These are phyloP conservation scores for Catostylus mosaicus DNA, from an alignment of 30 jellyfish, hydroid and myxozoan species.

Conservation along the genomic window DNA sequence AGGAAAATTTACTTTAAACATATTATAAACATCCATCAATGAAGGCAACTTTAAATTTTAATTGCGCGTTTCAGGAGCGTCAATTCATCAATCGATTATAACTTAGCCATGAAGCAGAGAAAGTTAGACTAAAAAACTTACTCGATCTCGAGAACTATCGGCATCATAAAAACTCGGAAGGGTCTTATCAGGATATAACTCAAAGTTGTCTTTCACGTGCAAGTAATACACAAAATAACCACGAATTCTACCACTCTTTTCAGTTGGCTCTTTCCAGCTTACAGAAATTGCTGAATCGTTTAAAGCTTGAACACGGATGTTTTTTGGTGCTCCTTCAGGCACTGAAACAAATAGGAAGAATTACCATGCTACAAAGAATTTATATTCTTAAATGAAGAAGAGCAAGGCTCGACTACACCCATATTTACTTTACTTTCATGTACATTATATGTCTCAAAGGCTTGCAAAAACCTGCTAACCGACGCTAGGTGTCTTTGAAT, in stretches of 20 bases:
- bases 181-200: slow-evolving; percentile 62
- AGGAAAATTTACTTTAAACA: background rate
- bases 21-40: background rate
- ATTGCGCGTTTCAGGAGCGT: background rate
- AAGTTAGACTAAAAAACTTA: slow-evolving; percentile 19
- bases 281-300: slow-evolving; percentile 86
- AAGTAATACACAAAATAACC: slow-evolving; percentile 86
- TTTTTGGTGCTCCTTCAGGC: slow-evolving; percentile 97
- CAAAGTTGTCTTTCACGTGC: slow-evolving; percentile 61
- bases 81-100: too few relatives aligned
- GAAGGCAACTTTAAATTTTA: too few relatives aligned
- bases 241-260: slow-evolving; percentile 87
- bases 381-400: too few relatives aligned
- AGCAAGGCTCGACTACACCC: too few relatives aligned
- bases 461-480: too few relatives aligned
- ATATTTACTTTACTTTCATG: too few relatives aligned
- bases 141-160: slow-evolving; percentile 55
- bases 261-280: slow-evolving; percentile 88
- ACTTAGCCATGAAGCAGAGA: too few relatives aligned
- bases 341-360: slow-evolving; percentile 35
- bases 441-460: too few relatives aligned
- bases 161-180: slow-evolving; percentile 47
- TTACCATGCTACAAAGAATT: too few relatives aligned
- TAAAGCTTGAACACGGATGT: slow-evolving; percentile 83
- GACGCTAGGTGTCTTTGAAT: too few relatives aligned